These are phyloP conservation scores for Tryphoninae sp. DNA, from an alignment of 2,888 invertebrate species.

Conservation along the genomic window DNA sequence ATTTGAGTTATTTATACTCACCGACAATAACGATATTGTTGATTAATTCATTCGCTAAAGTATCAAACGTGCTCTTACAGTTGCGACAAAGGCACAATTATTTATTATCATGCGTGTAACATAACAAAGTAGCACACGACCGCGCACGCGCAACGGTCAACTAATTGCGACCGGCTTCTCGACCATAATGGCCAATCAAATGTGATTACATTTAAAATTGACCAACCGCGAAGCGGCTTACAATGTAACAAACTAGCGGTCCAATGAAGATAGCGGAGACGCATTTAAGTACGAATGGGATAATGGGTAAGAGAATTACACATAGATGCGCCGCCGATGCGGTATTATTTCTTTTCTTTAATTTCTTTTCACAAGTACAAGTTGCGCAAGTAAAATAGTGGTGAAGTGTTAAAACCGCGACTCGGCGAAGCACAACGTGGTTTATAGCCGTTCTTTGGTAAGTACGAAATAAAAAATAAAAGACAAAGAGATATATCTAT, in stretches of 20 bases:
- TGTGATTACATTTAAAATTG: not conserved
- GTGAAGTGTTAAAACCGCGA: not conserved
- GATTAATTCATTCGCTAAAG: constrained; percentile 30
- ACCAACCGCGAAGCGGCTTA: not conserved
- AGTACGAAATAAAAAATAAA: not conserved
- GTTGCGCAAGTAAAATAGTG: not conserved
- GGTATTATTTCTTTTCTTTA: not conserved
- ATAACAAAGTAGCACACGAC: not conserved
- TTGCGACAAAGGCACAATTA: not conserved
- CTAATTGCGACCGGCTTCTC: not conserved
- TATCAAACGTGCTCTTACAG: not conserved
- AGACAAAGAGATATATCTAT: not conserved
- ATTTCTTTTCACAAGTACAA: not conserved
- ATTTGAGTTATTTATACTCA: constrained; percentile 13
- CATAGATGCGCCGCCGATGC: not conserved
- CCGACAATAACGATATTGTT: constrained; percentile 6
- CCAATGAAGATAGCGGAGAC: not conserved
- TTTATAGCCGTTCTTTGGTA: not conserved
- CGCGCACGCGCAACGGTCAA: not conserved
- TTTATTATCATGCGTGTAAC: not conserved
- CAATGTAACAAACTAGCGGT: not conserved
- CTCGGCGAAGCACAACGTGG: not conserved
- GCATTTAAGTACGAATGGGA: not conserved
- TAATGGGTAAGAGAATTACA: not conserved
- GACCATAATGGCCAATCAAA: not conserved